phyloP scores from a whole-genome alignment of 2,888 invertebrate genomes.

The Athalia circularis region DNA sequence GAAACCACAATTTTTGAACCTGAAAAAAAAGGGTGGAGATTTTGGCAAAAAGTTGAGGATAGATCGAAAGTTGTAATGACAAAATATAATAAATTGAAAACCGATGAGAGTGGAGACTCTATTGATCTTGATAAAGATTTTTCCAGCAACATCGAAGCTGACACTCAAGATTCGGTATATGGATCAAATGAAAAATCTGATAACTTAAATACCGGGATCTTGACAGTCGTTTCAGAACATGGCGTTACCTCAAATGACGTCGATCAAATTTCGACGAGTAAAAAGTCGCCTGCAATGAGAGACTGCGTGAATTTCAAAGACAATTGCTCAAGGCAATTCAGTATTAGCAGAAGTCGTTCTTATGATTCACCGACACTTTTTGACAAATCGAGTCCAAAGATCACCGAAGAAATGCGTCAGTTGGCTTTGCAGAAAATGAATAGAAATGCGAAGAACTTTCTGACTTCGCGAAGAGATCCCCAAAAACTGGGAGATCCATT shows the following conservation, averaged over 20 bases:
- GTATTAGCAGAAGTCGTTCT: not conserved
- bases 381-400: slow-evolving; percentile 3
- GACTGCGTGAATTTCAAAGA: not conserved
- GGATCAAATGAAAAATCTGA: not conserved
- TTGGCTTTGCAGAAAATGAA: slow-evolving; percentile 25
- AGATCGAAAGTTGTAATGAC: slow-evolving; percentile 46
- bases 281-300: not conserved
- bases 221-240: not conserved
- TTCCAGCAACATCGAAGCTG: slow-evolving; percentile 12
- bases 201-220: not conserved
- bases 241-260: not conserved
- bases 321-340: slow-evolving; percentile 2
- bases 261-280: not conserved
- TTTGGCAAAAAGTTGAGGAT: slow-evolving; percentile 56
- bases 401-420: slow-evolving; percentile 21
- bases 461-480: slow-evolving; percentile 5
- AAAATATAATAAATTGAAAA: slow-evolving; percentile 51
- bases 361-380: not conserved
- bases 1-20: slow-evolving; percentile 40
- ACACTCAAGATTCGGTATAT: slow-evolving; percentile 1
- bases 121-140: not conserved
- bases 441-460: slow-evolving; percentile 12
- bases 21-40: slow-evolving; percentile 57
- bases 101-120: slow-evolving; percentile 36
- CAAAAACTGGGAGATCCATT: not conserved